Evolutionary conservation across 2,797 vertebrate genomes (phyloP).

Genomic region (Garrulus glandarius): DNA sequence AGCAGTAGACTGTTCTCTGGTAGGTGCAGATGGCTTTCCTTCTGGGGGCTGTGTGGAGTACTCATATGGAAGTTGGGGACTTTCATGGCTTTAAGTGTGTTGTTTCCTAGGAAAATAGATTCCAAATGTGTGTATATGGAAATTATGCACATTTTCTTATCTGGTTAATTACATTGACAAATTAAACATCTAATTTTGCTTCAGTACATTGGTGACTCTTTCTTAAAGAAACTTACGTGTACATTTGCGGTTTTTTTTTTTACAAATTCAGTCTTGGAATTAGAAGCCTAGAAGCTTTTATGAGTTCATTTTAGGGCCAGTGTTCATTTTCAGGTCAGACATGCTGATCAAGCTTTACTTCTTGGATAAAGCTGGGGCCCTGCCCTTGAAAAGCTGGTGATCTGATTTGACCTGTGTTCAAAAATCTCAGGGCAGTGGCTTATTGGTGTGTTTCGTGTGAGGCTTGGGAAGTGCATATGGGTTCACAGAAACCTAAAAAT

Average conservation of each 20-base stretch:
- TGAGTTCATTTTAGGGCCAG: background rate
- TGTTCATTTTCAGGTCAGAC: conserved; percentile 4
- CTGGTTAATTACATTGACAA: background rate
- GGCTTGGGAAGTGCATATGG: background rate
- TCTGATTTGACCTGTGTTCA: conserved; percentile 26
- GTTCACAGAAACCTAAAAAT: conserved; percentile 61
- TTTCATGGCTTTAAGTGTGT: background rate
- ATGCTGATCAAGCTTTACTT: background rate
- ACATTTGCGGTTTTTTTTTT: background rate
- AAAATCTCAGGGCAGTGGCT: background rate
- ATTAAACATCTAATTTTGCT: background rate
- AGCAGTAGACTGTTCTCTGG: background rate
- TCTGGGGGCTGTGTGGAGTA: background rate
- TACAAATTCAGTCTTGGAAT: background rate
- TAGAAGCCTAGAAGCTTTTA: background rate
- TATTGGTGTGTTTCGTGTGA: background rate
- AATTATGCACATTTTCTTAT: background rate
- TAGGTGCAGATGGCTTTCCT: background rate
- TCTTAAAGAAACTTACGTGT: background rate
- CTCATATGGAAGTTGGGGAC: no score
- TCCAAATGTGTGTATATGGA: background rate
- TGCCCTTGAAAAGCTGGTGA: conserved; percentile 9
- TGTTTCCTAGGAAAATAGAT: background rate
- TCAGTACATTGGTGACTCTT: background rate
- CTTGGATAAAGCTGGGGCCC: background rate